A percentile compares a stretch with the other conserved stretches of the same genome.
phyloP scores from a whole-genome alignment of 2,888 invertebrate species.

The Polydrusus tereticollis region DNA sequence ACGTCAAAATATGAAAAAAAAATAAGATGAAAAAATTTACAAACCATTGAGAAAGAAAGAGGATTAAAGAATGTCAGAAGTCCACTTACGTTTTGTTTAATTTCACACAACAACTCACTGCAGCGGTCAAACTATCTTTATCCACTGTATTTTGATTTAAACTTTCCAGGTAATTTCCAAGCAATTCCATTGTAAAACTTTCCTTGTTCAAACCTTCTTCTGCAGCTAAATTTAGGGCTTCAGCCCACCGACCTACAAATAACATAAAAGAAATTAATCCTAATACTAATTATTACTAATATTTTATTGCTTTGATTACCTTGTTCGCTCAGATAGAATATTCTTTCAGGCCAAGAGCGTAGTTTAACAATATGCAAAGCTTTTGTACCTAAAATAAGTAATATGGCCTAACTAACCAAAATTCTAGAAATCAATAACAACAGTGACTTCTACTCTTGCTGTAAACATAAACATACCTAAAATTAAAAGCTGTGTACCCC shows the following conservation, averaged over 20 bases:
- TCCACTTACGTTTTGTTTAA: constrained; percentile 69
- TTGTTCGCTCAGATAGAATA: constrained; percentile 74
- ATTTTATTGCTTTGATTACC: too few relatives aligned
- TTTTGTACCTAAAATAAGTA: constrained; percentile 72
- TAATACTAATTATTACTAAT: too few relatives aligned
- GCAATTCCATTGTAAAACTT: constrained; percentile 60
- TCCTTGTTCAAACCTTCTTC: constrained; percentile 68
- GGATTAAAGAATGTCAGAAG: not conserved
- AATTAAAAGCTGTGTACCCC: constrained; percentile 77
- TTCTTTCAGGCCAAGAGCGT: constrained; percentile 77
- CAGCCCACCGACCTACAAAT: constrained; percentile 67
- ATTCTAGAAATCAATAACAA: too few relatives aligned
- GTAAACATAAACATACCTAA: too few relatives aligned
- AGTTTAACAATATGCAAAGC: constrained; percentile 73
- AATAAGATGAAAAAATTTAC: too few relatives aligned
- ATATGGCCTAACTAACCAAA: too few relatives aligned
- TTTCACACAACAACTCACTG: constrained; percentile 68
- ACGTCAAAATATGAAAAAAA: too few relatives aligned
- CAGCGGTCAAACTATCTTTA: constrained; percentile 67
- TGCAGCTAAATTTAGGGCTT: constrained; percentile 71
- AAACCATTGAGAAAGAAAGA: too few relatives aligned
- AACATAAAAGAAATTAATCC: too few relatives aligned
- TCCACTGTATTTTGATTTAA: constrained; percentile 65
- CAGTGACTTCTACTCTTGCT: too few relatives aligned
- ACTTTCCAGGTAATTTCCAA: constrained; percentile 67